A percentile compares a stretch with the other conserved stretches of the same genome.
Conservation (phyloP, 1,140 invertebrate species). For the Metaphire vulgaris region DNA sequence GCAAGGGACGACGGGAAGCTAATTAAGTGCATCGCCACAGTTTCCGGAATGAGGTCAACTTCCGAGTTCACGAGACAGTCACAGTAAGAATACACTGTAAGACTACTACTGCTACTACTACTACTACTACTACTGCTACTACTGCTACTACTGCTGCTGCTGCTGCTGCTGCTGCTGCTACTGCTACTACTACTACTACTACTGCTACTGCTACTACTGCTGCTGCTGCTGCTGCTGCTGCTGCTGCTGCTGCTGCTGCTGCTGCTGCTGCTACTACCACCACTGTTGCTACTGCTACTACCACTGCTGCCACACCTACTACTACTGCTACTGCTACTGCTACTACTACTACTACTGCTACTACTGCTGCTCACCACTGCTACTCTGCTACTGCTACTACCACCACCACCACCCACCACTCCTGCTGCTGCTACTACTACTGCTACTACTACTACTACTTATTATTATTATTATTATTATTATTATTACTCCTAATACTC, state of each 20-base stretch:
- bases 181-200: not conserved
- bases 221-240: not conserved
- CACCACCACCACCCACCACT: not conserved
- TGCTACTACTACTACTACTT: not conserved
- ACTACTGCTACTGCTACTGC: not conserved
- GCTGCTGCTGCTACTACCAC: not conserved
- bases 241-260: not conserved
- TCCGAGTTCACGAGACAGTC: not conserved
- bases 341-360: not conserved
- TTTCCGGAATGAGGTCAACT: not conserved
- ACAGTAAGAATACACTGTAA: too few relatives aligned
- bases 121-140: not conserved
- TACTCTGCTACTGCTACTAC: not conserved
- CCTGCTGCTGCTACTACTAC: not conserved
- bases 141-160: not conserved
- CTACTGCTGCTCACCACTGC: not conserved
- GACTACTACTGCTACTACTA: constrained; percentile 1
- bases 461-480: too few relatives aligned
- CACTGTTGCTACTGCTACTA: not conserved
- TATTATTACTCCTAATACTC: too few relatives aligned
- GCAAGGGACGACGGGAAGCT: not conserved
- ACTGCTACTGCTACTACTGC: not conserved
- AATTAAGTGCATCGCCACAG: not conserved
- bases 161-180: constrained; percentile 1
- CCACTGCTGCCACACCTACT: not conserved